Evolutionary conservation across 2,113 vertebrate genomes (phyloP).

Genomic region (Tretioscincus oriximinensis): DNA sequence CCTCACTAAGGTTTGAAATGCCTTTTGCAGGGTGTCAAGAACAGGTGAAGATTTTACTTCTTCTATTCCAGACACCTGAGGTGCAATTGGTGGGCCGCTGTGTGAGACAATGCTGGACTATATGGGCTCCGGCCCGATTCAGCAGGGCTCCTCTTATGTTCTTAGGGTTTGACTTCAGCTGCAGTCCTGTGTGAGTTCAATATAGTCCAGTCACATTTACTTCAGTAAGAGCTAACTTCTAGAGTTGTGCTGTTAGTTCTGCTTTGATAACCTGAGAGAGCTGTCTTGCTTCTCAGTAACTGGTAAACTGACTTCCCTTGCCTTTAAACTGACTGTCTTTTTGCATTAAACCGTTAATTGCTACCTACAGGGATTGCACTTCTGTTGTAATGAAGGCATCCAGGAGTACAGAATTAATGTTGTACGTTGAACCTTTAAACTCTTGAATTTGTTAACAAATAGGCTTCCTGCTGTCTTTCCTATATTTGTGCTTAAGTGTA

Average conservation of each 20-base stretch:
- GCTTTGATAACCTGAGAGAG: not conserved
- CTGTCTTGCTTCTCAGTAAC: not conserved
- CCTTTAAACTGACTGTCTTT: not conserved
- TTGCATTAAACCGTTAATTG: conserved; percentile 3
- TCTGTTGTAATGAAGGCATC: not conserved
- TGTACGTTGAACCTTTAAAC: conserved; percentile 1
- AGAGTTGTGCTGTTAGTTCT: not conserved
- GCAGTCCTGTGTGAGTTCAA: not conserved
- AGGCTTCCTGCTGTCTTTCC: not conserved
- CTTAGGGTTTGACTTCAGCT: not conserved
- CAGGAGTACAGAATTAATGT: not conserved
- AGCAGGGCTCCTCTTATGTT: too few relatives aligned
- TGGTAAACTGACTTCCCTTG: not conserved
- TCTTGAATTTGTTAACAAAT: conserved; percentile 1
- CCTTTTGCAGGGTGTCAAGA: too few relatives aligned
- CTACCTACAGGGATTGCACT: not conserved
- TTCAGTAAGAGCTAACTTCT: not conserved
- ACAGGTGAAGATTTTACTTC: too few relatives aligned
- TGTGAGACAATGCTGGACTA: too few relatives aligned
- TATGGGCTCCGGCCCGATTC: too few relatives aligned
- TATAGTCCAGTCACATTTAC: not conserved
- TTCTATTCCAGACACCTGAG: too few relatives aligned
- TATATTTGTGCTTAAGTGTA: not conserved
- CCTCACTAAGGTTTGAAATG: not conserved
- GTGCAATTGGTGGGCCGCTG: too few relatives aligned